Base-by-base conservation (phyloP, 2,797 vertebrate species). In the Craterocephalus amniculus region DNA sequence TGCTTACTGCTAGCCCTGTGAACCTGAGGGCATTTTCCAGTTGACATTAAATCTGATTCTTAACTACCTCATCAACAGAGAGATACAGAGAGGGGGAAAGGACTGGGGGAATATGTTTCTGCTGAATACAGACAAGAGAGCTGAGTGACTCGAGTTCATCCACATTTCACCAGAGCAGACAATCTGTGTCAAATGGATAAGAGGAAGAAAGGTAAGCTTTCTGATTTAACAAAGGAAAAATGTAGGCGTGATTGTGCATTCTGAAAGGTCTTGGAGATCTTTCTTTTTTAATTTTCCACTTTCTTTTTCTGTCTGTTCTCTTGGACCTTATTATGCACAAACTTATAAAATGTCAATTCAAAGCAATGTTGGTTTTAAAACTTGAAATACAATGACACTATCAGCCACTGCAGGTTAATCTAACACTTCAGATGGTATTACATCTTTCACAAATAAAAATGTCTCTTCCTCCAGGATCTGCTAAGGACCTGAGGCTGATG, bases 11-110 rank as follows among this genome's bases (percentile, higher is more conserved):
- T 9, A 71, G 29, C 71, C 51, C 54, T 59, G 10, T 31, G 22
- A 69, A 84, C 91, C 90, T 48, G 45, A 60, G 90, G 93, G 54
- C 73, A 89, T 87, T 92, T 94, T 94, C 92, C 93, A 80, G 57
- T 75, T 83, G 78, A 79, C 84, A 81, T 81, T 22, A 86, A 87
- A 87, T 72, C 74, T 74, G 63, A 56, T 54, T 58, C n/a, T 65
- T 52, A 73, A 62, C 79, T 73, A 67, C 45, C 71, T 64, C 67
- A 76, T 87, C 82, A 76, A n/a, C 52, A 78, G 40, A 70, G 55
- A 77, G 64, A 63, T 57, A 73, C 45, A 16, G 64, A 60, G 40
- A 40, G 66, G 67, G 20, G 0, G 10, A 26, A 29, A 52, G 12
- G 12, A 34, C 56, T 20, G 5, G 26, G 27, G 18, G 32, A 51